Conservation (phyloP, 2,888 invertebrate genomes). For the Mycalesis mineus region DNA sequence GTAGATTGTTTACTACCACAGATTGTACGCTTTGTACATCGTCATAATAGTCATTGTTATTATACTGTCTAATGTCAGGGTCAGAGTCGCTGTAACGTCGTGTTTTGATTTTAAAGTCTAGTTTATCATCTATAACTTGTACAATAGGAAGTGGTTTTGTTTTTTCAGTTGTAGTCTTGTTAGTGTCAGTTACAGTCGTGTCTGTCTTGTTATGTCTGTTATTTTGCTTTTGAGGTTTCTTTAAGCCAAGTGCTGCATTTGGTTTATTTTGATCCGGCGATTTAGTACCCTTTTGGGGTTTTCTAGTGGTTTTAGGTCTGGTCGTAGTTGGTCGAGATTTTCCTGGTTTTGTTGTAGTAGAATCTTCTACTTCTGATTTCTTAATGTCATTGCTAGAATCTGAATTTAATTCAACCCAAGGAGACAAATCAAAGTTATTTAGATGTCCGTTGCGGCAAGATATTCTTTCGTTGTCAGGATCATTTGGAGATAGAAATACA, state of each 20-base stretch:
- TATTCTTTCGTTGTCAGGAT: conserved; percentile 77
- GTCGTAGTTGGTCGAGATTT: conserved; percentile 38
- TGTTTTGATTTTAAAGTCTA: conserved; percentile 76
- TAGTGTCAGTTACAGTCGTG: conserved; percentile 36
- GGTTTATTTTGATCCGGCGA: conserved; percentile 39
- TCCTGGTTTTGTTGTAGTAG: conserved; percentile 23
- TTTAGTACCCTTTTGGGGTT: conserved; percentile 21
- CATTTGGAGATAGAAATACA: conserved; percentile 81
- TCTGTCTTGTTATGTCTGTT: conserved; percentile 41
- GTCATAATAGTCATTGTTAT: conserved; percentile 55
- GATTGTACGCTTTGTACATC: conserved; percentile 64
- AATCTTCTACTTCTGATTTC: conserved; percentile 48
- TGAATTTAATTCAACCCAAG: conserved; percentile 78
- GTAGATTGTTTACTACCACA: conserved; percentile 59
- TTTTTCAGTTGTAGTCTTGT: conserved; percentile 27
- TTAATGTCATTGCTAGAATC: conserved; percentile 59
- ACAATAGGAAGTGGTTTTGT: conserved; percentile 41
- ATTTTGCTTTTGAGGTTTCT: conserved; percentile 38
- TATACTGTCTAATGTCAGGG: conserved; percentile 47
- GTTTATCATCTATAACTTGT: conserved; percentile 77
- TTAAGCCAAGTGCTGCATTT: conserved; percentile 28
- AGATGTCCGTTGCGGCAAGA: conserved; percentile 76
- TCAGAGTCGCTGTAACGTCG: conserved; percentile 56
- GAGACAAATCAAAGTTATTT: conserved; percentile 78
- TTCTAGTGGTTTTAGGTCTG: conserved; percentile 43